Percentiles rank a stretch among this genome's conserved stretches.
Conservation (phyloP, 1,140 invertebrate genomes). For the Rhynchophorus ferrugineus region DNA sequence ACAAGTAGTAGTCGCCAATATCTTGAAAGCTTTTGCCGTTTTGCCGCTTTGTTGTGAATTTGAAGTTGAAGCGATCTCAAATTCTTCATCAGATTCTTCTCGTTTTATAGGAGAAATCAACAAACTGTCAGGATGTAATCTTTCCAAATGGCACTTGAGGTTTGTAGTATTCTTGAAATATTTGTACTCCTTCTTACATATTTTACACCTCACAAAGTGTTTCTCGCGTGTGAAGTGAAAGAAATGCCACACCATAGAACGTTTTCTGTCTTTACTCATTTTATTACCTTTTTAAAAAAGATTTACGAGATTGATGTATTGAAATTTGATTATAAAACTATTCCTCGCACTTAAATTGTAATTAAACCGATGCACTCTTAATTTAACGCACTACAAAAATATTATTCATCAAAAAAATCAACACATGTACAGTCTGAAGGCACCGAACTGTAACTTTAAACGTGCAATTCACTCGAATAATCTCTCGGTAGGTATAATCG, state of each 20-base stretch:
- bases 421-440: too few relatives aligned
- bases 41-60: not conserved
- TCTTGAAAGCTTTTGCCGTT: not conserved
- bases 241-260: not conserved
- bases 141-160: not conserved
- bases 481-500: too few relatives aligned
- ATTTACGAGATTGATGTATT: too few relatives aligned
- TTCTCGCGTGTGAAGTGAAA: not conserved
- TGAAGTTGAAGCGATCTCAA: not conserved
- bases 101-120: not conserved
- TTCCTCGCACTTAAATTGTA: too few relatives aligned
- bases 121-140: not conserved
- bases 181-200: conserved; percentile 3
- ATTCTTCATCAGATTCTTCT: not conserved
- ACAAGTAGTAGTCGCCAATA: not conserved
- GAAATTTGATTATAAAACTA: too few relatives aligned
- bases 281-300: too few relatives aligned
- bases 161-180: conserved; percentile 5
- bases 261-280: conserved; percentile 1
- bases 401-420: too few relatives aligned
- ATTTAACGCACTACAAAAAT: too few relatives aligned
- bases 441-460: too few relatives aligned
- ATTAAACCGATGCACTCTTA: too few relatives aligned
- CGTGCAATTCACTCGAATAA: too few relatives aligned
- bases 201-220: not conserved